Base-by-base conservation (phyloP, 2,113 vertebrate genomes). In the Cacatua alba region DNA sequence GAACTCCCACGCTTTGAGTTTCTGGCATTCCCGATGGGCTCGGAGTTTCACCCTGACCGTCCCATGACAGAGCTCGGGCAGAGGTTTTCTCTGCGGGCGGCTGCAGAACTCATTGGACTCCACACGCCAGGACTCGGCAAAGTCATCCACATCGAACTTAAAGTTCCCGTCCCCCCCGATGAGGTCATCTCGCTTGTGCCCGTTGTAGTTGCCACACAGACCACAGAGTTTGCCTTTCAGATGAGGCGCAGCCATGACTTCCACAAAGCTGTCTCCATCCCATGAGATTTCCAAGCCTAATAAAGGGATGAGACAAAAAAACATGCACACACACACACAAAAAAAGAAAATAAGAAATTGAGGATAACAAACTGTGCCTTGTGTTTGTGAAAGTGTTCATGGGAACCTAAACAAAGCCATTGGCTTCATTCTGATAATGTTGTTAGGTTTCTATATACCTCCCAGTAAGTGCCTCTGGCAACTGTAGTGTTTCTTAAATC, bases 201-300 rank as follows among this genome's bases (percentile, higher is more conserved):
- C 99, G 1, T 99, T 99, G 96, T 99, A 99, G 97, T 99, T 99
- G 57, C 99, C 99, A 70, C 99, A 99, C 6, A 99, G 98, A 48
- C 99, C 99, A 39, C 99, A 99, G 59, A 99, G 99, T 70, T 97
- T 99, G 69, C 99, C 99, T 19, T 99, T 99, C 84, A 99, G 98
- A 76, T 99, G 98, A 0, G 99, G 99, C 0, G 99, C 99, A 6
- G 99, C 99, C 92, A 98, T 99, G 25, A 99, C 99, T 97, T 99
- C 99, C 44, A 99, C 99, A 93, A 99, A 99, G 94, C 99, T 99
- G 98, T 99, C 99, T 44, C 99, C 99, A 78, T 99, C 99, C 99
- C 99, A 99, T 0, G 99, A 99, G 97, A 99, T 99, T 98, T 99
- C 99, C 97, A 99, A 96, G 79, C 99, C 99, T 99, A 94, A 84